Conservation (phyloP, 2,113 vertebrate genomes). For the Notarius quadriscutis region DNA sequence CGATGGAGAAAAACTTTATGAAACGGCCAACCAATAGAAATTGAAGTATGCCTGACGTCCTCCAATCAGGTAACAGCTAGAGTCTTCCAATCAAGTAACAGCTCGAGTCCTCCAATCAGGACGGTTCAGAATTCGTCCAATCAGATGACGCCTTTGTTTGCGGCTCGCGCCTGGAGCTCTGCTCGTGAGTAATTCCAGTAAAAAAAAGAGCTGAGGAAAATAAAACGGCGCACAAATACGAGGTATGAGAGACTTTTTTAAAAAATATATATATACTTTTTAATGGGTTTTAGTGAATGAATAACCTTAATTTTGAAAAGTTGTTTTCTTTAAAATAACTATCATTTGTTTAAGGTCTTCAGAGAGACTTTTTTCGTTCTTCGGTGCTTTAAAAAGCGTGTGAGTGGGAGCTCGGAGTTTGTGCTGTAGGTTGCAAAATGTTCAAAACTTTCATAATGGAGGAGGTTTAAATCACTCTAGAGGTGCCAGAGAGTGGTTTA, state of each 20-base stretch:
- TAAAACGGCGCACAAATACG: conserved; percentile 13
- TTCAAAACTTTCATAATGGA: neutral
- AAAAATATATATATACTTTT: neutral
- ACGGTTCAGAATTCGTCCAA: conserved; percentile 16
- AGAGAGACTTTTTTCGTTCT: neutral
- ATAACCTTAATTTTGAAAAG: rapidly evolving
- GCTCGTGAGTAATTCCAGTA: conserved; percentile 55
- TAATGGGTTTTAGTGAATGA: neutral
- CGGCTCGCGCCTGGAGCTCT: conserved; percentile 55
- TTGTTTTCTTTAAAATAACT: neutral
- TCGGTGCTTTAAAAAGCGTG: conserved; percentile 5
- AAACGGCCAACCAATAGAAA: conserved; percentile 28
- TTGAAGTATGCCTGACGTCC: neutral
- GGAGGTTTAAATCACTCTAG: neutral
- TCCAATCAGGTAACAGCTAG: conserved; percentile 56
- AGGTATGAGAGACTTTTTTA: conserved; percentile 40
- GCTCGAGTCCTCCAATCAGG: conserved; percentile 57
- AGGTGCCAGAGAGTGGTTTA: neutral
- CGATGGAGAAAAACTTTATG: neutral
- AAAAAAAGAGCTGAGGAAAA: conserved; percentile 34
- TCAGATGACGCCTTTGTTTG: conserved; percentile 52
- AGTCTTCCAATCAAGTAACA: conserved; percentile 56
- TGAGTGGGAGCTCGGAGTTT: neutral
- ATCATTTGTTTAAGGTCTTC: neutral
- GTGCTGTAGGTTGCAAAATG: neutral